These are phyloP conservation scores for Entosphenus tridentatus DNA, from an alignment of 2,113 vertebrate species.

Conservation along the genomic window DNA sequence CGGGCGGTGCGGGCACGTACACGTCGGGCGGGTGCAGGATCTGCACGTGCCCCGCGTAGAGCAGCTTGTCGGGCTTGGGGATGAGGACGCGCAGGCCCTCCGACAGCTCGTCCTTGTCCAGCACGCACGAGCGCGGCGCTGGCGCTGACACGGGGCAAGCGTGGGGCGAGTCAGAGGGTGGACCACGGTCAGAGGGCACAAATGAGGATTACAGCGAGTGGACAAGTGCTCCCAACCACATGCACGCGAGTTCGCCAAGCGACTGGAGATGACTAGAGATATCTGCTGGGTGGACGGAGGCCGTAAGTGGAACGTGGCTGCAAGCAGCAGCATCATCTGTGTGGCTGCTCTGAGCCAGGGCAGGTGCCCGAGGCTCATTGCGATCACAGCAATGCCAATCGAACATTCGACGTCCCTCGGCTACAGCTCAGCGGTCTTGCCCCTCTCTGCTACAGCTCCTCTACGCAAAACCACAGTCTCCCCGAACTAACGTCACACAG, in stretches of 20 bases:
- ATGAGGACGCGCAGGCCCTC: conserved; percentile 71
- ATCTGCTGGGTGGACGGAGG: not conserved
- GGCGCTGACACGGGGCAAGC: not conserved
- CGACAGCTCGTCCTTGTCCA: conserved; percentile 52
- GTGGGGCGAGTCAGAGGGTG: conserved; percentile 12
- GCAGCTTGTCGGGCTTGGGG: conserved; percentile 69
- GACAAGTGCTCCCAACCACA: no score
- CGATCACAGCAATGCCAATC: no score
- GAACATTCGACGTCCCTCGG: no score
- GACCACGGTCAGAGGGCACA: conserved; percentile 15
- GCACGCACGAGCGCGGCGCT: conserved; percentile 37
- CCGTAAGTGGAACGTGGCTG: not conserved
- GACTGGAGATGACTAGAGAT: no score
- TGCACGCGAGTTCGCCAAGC: no score
- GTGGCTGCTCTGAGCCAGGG: no score
- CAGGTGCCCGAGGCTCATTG: no score
- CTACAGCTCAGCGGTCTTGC: no score
- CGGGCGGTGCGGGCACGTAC: conserved; percentile 24
- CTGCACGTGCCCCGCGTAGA: conserved; percentile 60
- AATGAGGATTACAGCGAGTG: conserved; percentile 11
- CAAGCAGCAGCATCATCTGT: no score
- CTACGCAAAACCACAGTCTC: no score
- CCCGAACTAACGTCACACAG: no score
- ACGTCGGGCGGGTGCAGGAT: conserved; percentile 57
- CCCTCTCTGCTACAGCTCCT: no score